phyloP scores from a whole-genome alignment of 2,113 vertebrate genomes.

The Felis chaus region DNA sequence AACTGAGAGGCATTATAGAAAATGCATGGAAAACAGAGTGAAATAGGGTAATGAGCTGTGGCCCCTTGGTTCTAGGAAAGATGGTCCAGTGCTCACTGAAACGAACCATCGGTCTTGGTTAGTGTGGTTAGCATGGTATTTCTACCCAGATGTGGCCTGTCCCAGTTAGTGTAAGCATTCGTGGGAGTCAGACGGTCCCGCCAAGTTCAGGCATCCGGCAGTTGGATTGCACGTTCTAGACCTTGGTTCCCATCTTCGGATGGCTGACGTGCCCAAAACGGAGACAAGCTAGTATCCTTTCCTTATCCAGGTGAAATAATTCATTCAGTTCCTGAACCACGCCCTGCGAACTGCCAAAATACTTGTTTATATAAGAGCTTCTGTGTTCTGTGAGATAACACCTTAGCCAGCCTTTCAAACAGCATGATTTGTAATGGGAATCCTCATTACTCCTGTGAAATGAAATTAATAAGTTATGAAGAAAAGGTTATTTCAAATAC shows the following conservation, averaged over 20 bases:
- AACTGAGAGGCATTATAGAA: constrained; percentile 36
- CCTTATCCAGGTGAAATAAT: constrained; percentile 58
- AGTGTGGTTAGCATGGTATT: background rate
- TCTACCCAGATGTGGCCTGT: background rate
- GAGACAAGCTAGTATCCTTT: constrained; percentile 30
- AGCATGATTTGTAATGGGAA: constrained; percentile 2
- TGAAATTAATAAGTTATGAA: constrained; percentile 35
- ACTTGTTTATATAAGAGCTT: background rate
- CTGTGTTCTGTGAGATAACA: background rate
- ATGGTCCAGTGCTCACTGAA: background rate
- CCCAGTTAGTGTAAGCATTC: background rate
- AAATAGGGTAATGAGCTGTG: background rate
- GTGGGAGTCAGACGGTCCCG: background rate
- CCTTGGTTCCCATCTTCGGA: constrained; percentile 57
- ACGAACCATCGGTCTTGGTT: background rate
- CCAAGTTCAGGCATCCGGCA: constrained; percentile 50
- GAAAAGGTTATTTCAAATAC: constrained; percentile 35
- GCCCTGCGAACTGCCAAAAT: background rate
- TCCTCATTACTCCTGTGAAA: constrained; percentile 17
- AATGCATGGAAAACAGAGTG: background rate
- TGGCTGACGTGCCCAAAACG: constrained; percentile 41
- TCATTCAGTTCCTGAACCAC: constrained; percentile 60
- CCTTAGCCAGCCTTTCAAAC: background rate
- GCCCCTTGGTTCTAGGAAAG: background rate
- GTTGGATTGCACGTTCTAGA: constrained; percentile 50